These are phyloP conservation scores for Bostrychus sinensis DNA, from an alignment of 2,113 vertebrate genomes.

Conservation along the genomic window DNA sequence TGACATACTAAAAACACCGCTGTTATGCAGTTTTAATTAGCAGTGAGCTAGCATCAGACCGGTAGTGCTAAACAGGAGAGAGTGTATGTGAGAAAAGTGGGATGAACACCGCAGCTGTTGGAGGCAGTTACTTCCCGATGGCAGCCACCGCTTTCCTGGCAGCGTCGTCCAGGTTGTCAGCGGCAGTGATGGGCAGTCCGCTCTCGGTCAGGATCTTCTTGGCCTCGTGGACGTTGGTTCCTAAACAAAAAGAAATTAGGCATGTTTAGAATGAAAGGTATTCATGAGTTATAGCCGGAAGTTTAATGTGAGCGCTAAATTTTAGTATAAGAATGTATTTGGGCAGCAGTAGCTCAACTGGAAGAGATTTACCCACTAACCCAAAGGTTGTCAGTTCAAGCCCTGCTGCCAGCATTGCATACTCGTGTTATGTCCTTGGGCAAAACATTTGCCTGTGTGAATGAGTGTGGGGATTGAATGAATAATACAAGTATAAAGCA, in stretches of 20 bases:
- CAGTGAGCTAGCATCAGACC: background rate
- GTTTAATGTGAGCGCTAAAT: too few species aligned
- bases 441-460: too few species aligned
- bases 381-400: too few species aligned
- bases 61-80: slow-evolving; percentile 15
- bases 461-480: too few species aligned
- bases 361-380: too few species aligned
- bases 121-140: slow-evolving; percentile 82
- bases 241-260: slow-evolving; percentile 64
- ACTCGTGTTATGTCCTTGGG: too few species aligned
- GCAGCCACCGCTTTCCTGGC: slow-evolving; percentile 93
- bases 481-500: too few species aligned
- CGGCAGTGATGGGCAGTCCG: slow-evolving; percentile 90
- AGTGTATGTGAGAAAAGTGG: slow-evolving; percentile 13
- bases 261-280: background rate
- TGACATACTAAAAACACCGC: too few species aligned
- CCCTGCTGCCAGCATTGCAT: too few species aligned
- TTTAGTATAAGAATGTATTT: too few species aligned
- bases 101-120: background rate
- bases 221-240: slow-evolving; percentile 94
- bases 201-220: slow-evolving; percentile 90
- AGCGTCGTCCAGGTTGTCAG: slow-evolving; percentile 91
- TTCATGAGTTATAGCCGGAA: too few species aligned
- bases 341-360: too few species aligned
- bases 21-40: background rate